These are phyloP conservation scores for Bombus vancouverensis DNA, from an alignment of 1,140 invertebrate genomes.

Conservation along the genomic window DNA sequence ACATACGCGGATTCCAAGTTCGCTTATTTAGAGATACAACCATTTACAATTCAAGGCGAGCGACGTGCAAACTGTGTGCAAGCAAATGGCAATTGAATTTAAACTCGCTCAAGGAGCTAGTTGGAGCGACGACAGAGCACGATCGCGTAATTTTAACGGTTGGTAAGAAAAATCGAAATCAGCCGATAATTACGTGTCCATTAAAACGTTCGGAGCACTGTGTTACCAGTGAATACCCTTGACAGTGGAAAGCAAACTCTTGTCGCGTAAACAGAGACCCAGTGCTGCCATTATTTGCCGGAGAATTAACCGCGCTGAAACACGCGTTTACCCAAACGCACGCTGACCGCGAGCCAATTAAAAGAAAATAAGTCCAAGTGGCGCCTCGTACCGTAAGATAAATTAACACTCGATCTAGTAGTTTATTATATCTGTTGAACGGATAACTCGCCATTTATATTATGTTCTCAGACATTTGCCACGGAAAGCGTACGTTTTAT, in stretches of 20 bases:
- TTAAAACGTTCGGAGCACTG: constrained; percentile 4
- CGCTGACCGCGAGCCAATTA: background rate
- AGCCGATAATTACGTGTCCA: background rate
- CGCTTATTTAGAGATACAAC: constrained; percentile 15
- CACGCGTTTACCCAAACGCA: background rate
- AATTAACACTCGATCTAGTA: background rate
- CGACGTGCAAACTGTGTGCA: background rate
- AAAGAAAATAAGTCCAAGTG: constrained; percentile 11
- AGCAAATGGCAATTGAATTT: constrained; percentile 10
- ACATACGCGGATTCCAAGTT: background rate
- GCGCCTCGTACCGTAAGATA: background rate
- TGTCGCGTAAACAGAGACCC: constrained; percentile 23
- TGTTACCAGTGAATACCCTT: constrained; percentile 5
- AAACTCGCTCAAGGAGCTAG: background rate
- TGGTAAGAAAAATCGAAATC: background rate
- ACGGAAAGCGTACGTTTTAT: background rate
- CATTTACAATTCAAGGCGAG: constrained; percentile 22
- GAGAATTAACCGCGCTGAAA: constrained; percentile 20
- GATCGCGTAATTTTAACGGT: background rate
- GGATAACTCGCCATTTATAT: background rate
- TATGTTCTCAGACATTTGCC: background rate
- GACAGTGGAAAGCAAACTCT: constrained; percentile 29
- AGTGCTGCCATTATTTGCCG: constrained; percentile 21
- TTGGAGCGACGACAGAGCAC: background rate
- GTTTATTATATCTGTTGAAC: background rate